phyloP scores from a whole-genome alignment of 1,140 invertebrate genomes.

The Asbolus verrucosus region DNA sequence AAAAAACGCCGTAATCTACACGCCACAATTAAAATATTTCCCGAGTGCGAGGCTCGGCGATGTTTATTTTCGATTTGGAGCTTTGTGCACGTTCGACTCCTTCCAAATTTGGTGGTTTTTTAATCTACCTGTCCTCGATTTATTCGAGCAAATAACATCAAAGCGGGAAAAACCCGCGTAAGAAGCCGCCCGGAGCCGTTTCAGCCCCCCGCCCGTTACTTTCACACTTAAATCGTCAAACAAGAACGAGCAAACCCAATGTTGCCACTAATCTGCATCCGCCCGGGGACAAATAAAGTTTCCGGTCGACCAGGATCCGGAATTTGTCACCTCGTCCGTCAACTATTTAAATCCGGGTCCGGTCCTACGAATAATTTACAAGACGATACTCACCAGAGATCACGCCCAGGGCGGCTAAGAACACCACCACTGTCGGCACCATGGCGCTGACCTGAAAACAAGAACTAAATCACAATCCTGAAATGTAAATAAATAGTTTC shows the following conservation, averaged over 20 bases:
- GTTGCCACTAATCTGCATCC: constrained; percentile 34
- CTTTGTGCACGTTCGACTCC: constrained; percentile 19
- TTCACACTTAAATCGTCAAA: constrained; percentile 27
- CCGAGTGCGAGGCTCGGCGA: no score
- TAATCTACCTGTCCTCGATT: no score
- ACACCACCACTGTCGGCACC: constrained; percentile 20
- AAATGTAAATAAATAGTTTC: background rate
- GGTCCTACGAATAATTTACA: constrained; percentile 19
- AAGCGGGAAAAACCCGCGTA: no score
- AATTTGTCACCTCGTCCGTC: constrained; percentile 31
- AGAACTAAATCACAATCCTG: background rate
- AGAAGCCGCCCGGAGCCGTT: constrained; percentile 14
- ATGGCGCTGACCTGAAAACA: constrained; percentile 16
- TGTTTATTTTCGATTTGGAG: constrained; percentile 26
- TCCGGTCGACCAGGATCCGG: constrained; percentile 29
- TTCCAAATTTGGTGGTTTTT: no score
- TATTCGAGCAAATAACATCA: constrained; percentile 21
- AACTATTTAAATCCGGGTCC: constrained; percentile 24
- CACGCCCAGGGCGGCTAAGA: constrained; percentile 30
- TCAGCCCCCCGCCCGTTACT: constrained; percentile 12
- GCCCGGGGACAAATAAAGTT: constrained; percentile 33
- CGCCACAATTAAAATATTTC: no score
- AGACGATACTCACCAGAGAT: constrained; percentile 34
- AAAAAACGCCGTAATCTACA: no score
- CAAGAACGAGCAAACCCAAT: constrained; percentile 11